These are phyloP conservation scores for Scaptomyza parva DNA, from an alignment of 2,888 invertebrate genomes.

Conservation along the genomic window DNA sequence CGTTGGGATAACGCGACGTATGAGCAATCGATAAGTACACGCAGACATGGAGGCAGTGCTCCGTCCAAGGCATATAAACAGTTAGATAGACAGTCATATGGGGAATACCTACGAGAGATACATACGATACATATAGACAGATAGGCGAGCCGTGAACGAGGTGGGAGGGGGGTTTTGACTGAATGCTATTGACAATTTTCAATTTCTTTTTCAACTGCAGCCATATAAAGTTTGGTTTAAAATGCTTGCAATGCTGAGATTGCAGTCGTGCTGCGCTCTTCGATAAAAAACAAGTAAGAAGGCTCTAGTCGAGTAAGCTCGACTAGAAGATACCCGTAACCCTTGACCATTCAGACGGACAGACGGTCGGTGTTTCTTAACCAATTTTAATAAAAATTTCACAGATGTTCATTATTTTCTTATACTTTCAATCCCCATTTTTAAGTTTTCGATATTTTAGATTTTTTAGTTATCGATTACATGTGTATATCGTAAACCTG, in stretches of 20 bases:
- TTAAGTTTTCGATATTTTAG: too few relatives aligned
- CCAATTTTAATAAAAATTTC: too few relatives aligned
- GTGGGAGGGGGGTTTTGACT: background rate
- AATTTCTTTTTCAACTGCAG: constrained; percentile 72
- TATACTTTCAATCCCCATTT: too few relatives aligned
- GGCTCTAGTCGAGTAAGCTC: too few relatives aligned
- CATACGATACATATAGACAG: constrained; percentile 13
- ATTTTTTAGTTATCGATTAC: too few relatives aligned
- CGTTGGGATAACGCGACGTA: constrained; percentile 67
- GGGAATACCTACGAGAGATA: constrained; percentile 59
- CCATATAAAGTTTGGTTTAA: constrained; percentile 67
- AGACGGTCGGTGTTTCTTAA: too few relatives aligned
- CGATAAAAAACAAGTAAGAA: constrained; percentile 6
- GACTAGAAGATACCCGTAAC: too few relatives aligned
- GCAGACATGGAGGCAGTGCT: constrained; percentile 47
- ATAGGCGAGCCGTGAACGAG: too few relatives aligned
- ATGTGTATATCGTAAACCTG: too few relatives aligned
- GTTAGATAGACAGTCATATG: constrained; percentile 67
- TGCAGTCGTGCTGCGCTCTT: constrained; percentile 66
- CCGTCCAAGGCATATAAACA: constrained; percentile 53
- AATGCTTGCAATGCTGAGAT: constrained; percentile 75
- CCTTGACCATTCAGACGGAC: too few relatives aligned
- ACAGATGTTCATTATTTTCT: too few relatives aligned
- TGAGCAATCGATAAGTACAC: constrained; percentile 76
- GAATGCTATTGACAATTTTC: constrained; percentile 55